phyloP scores from a whole-genome alignment of 2,797 vertebrate genomes.

The Pygocentrus nattereri region DNA sequence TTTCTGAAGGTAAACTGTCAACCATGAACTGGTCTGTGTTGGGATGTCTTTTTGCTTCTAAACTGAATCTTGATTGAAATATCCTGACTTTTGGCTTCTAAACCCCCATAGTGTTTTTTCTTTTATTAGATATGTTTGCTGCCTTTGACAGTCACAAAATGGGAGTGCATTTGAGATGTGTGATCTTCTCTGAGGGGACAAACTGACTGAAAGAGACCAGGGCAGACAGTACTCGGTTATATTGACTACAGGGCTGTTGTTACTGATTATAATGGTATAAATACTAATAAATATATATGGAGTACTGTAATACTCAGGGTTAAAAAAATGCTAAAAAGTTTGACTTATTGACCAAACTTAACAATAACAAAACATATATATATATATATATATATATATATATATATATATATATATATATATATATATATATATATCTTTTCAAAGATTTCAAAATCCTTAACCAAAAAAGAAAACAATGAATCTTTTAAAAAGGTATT shows the following conservation, averaged over 20 bases:
- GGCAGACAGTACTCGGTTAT: not conserved
- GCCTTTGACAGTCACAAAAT: not conserved
- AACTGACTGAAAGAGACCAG: not conserved
- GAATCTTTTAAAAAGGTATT: too few species aligned
- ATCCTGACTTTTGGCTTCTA: not conserved
- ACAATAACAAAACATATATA: too few species aligned
- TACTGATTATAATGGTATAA: not conserved
- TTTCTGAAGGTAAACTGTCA: not conserved
- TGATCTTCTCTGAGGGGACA: not conserved
- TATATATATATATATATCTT: too few species aligned
- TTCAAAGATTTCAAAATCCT: too few species aligned
- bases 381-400: too few species aligned
- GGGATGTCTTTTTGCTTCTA: not conserved
- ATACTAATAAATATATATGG: too few species aligned
- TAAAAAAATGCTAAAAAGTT: too few species aligned
- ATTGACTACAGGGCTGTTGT: not conserved
- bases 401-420: too few species aligned
- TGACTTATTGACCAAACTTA: too few species aligned
- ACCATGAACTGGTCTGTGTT: not conserved
- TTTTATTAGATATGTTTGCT: not conserved
- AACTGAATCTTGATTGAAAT: not conserved
- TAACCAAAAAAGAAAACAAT: too few species aligned
- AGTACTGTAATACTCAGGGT: not conserved
- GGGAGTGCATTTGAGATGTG: not conserved
- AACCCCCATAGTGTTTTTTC: not conserved